Evolutionary conservation across 2,113 vertebrate species (phyloP), one percentile per base, ranked within the genome.

Genomic region (Rattus rattus): DNA sequence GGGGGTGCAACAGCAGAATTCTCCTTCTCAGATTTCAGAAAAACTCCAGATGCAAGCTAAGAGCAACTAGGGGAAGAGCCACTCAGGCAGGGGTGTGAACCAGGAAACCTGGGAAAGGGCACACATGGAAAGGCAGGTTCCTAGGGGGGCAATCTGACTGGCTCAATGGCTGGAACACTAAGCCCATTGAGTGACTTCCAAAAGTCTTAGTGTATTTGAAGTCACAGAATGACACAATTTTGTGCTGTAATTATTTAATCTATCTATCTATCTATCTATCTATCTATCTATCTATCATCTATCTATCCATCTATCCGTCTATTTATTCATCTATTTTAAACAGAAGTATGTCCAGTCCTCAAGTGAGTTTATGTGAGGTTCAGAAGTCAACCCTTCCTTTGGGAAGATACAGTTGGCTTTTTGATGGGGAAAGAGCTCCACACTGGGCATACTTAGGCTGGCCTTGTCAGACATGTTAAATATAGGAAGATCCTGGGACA

Each of bases 41-140:
- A 92, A 90, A 90, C 87, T 93, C n/a, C 63, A 49, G 52, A 90
- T 20, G 86, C 49, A 92, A 89, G 75, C n/a, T 52, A 39, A 84
- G 90, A 79, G 69, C 49, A 56, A 26, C 47, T 28, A 84, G 72
- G 4, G 24, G 0, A 3, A 26, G 12, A 6, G 43, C 49, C 61
- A 79, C 69, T 80, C 49, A 61, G 49, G 61, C 30, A n/a, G 73
- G n/a, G 83, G 39, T 47, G 65, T 84, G 88, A 94, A 8, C 43
- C 76, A n/a, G 20, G 49, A 95, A 79, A 20, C 77, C 86, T 88
- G 75, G 22, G 77, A 92, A 52, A 92, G 43, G 70, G 43, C 43
- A 43, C n/a, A n/a, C 43, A 65, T 56, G 77, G 61, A 59, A 91
- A 80, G 76, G 33, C 59, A 39, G 26, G 9, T 49, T 83, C 1